Base-by-base conservation (phyloP, 2,113 vertebrate genomes). In the Clarias gariepinus region DNA sequence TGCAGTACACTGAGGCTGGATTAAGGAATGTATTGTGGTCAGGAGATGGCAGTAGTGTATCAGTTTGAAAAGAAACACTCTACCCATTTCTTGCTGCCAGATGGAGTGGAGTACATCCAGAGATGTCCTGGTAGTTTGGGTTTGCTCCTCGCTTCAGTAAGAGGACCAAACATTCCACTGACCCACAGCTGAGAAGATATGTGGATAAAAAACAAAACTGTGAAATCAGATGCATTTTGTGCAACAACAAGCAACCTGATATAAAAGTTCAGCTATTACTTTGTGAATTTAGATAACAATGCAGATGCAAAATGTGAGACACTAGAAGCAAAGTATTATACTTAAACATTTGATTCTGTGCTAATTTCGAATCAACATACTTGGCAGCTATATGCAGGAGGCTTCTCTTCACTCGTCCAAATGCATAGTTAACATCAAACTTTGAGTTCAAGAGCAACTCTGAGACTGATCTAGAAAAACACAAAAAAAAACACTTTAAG, bases 401-500 rank as follows among this genome's bases (percentile, higher is more conserved):
- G 92, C 98, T 99, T 94, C 98, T 97, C 94, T 99, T 99, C 85
- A 99, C 98, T 21, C 98, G 96, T 92, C 98, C 98, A 93, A 99
- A 99, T 28, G 98, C 97, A 82, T 99, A 99, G 96, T 99, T 99
- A 87, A 99, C 98, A 92, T 99, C 97, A 96, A 99, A 99, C 91
- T 97, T 99, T 82, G 98, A 99, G 95, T 99, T 99, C 90, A 98
- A 96, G 0, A 99, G 96, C 88, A 99, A 90, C 92, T 99, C 98
- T 90, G 96, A 96, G 90, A 99, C 98, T 89, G 98, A 99, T 92
- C 98, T 99, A 82, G 83, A 89, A 73, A 16, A 83, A 16, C 13
- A 11, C 13, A 4, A 3, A 19, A 68, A 68, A 18, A 68, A 57
- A 12, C 12, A 66, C 10, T 82, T 55, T 30, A 19, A 55, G 11